Conservation (phyloP, 2,113 vertebrate genomes). For the Circaetus gallicus region DNA sequence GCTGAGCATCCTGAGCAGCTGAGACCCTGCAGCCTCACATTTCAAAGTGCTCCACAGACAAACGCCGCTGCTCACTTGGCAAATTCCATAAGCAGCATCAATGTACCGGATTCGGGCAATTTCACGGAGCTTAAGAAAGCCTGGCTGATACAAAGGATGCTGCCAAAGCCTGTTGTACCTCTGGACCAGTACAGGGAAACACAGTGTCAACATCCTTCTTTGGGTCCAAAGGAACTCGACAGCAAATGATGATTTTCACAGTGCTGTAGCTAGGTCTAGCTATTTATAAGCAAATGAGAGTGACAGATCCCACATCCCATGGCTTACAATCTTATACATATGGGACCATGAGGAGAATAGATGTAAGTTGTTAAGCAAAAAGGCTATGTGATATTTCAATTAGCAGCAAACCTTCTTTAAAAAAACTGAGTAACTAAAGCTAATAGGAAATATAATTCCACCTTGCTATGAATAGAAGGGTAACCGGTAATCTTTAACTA, state of each 20-base stretch:
- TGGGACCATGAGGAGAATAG: neutral
- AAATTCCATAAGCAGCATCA: neutral
- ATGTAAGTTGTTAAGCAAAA: neutral
- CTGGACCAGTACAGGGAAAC: neutral
- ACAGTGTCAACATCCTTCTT: neutral
- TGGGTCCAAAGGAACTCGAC: neutral
- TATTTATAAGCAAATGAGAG: neutral
- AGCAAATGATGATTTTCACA: neutral
- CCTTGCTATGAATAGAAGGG: neutral
- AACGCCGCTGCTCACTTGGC: neutral
- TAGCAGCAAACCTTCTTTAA: neutral
- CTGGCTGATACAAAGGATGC: neutral
- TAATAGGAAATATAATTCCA: neutral
- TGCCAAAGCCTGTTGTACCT: constrained; percentile 11
- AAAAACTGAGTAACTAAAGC: neutral
- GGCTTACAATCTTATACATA: neutral
- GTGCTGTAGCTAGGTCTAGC: neutral
- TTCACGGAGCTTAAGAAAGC: constrained; percentile 31
- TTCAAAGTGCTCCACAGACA: neutral
- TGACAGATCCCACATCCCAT: neutral
- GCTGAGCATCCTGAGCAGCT: neutral
- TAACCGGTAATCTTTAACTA: neutral
- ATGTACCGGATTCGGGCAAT: neutral
- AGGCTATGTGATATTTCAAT: neutral
- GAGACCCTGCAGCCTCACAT: neutral